Percentiles rank a stretch among this genome's conserved stretches.
Evolutionary conservation across 2,113 vertebrate species (phyloP).

Genomic region (Ochotona princeps): DNA sequence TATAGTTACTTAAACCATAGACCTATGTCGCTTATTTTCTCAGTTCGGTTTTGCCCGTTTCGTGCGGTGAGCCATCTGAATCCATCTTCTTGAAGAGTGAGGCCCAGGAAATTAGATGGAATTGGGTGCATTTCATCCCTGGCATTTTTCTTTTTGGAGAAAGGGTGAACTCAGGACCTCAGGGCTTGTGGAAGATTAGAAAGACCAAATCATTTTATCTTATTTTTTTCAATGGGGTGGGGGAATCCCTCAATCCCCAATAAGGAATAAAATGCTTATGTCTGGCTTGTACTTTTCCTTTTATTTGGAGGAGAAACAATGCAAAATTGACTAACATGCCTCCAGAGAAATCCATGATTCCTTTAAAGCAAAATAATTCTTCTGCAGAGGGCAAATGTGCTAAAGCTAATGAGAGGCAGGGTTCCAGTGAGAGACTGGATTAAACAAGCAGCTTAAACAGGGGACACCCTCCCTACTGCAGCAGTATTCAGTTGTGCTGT

Average conservation of each 20-base stretch:
- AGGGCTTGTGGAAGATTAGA: slow-evolving; percentile 63
- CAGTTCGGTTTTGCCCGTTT: slow-evolving; percentile 33
- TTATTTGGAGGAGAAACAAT: background rate
- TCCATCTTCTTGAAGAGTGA: slow-evolving; percentile 75
- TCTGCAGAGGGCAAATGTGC: slow-evolving; percentile 29
- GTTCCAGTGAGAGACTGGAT: background rate
- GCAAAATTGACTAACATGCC: background rate
- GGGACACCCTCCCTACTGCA: background rate
- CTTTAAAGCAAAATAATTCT: slow-evolving; percentile 52
- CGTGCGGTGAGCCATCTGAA: slow-evolving; percentile 59
- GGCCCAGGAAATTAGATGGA: slow-evolving; percentile 61
- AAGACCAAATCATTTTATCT: slow-evolving; percentile 65
- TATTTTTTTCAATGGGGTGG: slow-evolving; percentile 48
- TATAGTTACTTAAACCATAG: background rate
- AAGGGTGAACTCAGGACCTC: slow-evolving; percentile 67
- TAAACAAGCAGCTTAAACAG: slow-evolving; percentile 21
- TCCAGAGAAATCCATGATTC: slow-evolving; percentile 46
- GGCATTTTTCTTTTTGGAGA: slow-evolving; percentile 74
- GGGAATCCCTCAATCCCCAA: slow-evolving; percentile 36
- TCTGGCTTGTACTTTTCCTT: background rate
- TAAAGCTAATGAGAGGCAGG: background rate
- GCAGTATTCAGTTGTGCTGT: background rate
- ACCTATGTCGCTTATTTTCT: slow-evolving; percentile 66
- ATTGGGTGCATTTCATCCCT: slow-evolving; percentile 38
- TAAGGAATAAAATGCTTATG: slow-evolving; percentile 61